phyloP scores from a whole-genome alignment of 2,888 invertebrate genomes.

The Eupithecia exiguata region DNA sequence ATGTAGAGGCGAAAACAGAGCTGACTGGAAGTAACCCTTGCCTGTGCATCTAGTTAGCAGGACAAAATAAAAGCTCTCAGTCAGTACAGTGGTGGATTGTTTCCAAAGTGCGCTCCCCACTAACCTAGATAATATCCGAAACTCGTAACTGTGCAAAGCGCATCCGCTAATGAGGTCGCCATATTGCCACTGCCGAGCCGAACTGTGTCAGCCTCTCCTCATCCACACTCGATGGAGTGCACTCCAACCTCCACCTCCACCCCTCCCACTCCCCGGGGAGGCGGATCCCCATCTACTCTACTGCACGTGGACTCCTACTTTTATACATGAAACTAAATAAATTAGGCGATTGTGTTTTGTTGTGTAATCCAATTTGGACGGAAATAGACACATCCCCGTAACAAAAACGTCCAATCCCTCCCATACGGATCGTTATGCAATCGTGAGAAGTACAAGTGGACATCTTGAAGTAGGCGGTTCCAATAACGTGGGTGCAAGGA shows the following conservation, averaged over 20 bases:
- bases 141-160: slow-evolving; percentile 34
- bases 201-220: slow-evolving; percentile 33
- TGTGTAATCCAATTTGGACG: slow-evolving; percentile 19
- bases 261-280: background rate
- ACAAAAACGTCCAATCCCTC: background rate
- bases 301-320: slow-evolving; percentile 1
- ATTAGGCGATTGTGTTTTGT: slow-evolving; percentile 10
- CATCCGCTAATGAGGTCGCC: slow-evolving; percentile 37
- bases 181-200: slow-evolving; percentile 30
- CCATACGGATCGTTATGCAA: slow-evolving; percentile 19
- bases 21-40: background rate
- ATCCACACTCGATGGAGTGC: slow-evolving; percentile 39
- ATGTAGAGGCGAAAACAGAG: background rate
- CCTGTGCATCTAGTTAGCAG: background rate
- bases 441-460: background rate
- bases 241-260: slow-evolving; percentile 27
- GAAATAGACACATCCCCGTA: slow-evolving; percentile 16
- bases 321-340: slow-evolving; percentile 13
- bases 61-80: slow-evolving; percentile 16
- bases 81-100: slow-evolving; percentile 24
- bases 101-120: slow-evolving; percentile 25
- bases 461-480: slow-evolving; percentile 9
- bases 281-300: background rate
- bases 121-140: slow-evolving; percentile 35
- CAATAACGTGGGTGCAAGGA: slow-evolving; percentile 19